Evolutionary conservation across 1,140 invertebrate genomes (phyloP).

Genomic region (Piezodorus guildinii): DNA sequence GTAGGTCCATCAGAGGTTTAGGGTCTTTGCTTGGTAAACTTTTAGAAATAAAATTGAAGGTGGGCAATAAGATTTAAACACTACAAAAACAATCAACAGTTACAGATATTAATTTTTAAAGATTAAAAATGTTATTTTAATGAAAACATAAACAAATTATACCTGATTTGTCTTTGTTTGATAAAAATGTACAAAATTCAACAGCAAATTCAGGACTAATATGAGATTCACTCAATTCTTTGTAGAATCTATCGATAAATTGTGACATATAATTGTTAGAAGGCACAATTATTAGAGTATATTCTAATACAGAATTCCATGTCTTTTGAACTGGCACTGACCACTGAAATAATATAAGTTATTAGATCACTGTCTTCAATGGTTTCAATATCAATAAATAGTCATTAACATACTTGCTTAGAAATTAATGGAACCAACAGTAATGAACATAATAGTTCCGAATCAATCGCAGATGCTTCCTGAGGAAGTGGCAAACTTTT

Average conservation of each 20-base stretch:
- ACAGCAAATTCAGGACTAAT: neutral
- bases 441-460: neutral
- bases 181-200: neutral
- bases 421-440: neutral
- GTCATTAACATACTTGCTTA: neutral
- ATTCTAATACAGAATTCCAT: neutral
- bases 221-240: neutral
- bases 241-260: neutral
- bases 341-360: conserved; percentile 7
- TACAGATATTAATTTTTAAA: no score
- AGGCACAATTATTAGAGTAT: neutral
- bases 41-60: conserved; percentile 1
- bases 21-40: neutral
- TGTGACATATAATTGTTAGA: neutral
- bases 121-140: no score
- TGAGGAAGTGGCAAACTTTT: neutral
- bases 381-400: no score
- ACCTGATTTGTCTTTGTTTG: conserved; percentile 3
- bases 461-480: neutral
- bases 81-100: neutral
- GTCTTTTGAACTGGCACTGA: conserved; percentile 4
- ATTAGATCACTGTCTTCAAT: neutral
- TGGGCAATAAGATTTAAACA: neutral
- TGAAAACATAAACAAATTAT: neutral
- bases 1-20: conserved; percentile 15